Base-by-base conservation (phyloP, 2,888 invertebrate species). In the Phyllotreta cruciferae region DNA sequence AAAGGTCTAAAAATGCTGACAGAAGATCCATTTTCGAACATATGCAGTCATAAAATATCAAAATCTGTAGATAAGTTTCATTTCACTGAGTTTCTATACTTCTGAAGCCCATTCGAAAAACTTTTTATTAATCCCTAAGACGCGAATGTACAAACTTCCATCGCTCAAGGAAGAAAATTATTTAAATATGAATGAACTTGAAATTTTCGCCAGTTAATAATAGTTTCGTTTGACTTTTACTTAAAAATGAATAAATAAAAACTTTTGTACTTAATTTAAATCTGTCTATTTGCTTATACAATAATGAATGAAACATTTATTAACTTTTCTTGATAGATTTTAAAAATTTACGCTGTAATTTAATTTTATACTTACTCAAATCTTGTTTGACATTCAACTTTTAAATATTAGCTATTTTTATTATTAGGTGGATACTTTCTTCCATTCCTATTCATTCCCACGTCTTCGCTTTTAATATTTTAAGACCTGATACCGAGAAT, bases 61-160 rank as follows among this genome's bases (percentile, higher is more conserved):
- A 49, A 49, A 44, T n/a, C 9, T 44, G 9, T 44, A n/a, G 44
- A 44, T 44, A 44, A 8, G 44, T 44, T 44, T 49, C 49, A 13
- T 49, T 35, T 35, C 11, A 6, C 10, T 49, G 49, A 49, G 36
- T 35, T 35, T 49, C n/a, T 36, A 49, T 49, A 49, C 34, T 35
- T 49, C 36, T 49, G 6, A 49, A 44, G 44, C 44, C 44, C 6
- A 44, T 44, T 44, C 44, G 14, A 14, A 44, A 34, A 49, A 49
- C 49, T 49, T 49, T 49, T 49, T 49, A 49, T 49, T 49, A 44
- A 14, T 49, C 49, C n/a, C 49, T 49, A 49, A 49, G 49, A 49
- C 35, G 9, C 10, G 35, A 49, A n/a, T 49, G 14, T 13, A 35
- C 44, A 35, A 49, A 49, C 49, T 49, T 49, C 49, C 49, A 35